Base-by-base conservation (phyloP, 2,888 invertebrate genomes). In the Dendrolimus pini region DNA sequence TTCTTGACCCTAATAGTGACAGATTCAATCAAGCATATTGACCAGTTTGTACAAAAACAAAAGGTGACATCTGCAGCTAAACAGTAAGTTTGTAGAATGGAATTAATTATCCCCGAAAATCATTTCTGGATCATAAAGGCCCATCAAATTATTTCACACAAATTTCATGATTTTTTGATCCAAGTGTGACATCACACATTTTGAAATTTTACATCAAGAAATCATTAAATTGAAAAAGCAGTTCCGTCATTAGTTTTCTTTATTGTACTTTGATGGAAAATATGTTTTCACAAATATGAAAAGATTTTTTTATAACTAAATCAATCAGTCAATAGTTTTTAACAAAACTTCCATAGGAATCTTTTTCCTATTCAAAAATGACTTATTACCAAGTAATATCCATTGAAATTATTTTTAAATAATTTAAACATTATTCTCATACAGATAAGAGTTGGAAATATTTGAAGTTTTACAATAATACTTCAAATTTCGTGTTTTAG, bases 281-380 rank as follows among this genome's bases (percentile, higher is more conserved):
- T 12, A 47, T 12, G 12, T 47, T 47, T 12, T 54, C 52, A n/a
- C 60, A 59, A 58, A 67, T 74, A 77, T 78, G 78, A 54, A 69
- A 42, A 65, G 64, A 62, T 65, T 63, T 30, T 30, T 30, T 60
- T 64, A 56, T 7, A 58, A 59, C 58, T 58, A 59, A 56, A 59
- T 69, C 61, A 72, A 12, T 54, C 61, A 61, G 62, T 58, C 91
- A 59, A 93, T 85, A 62, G 89, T 92, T 67, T 92, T 84, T 7
- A 93, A 78, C 65, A 93, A 91, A 54, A 89, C 85, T 71, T 91
- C 83, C 92, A 93, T 93, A 3, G 93, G 89, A 62, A 91, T 85
- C 67, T 87, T 85, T 66, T 87, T 91, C 67, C 89, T 86, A 63
- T 91, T 92, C 18, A 87, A 68, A 67, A 83, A 89, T 62, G 89